Evolutionary conservation across 2,888 invertebrate genomes (phyloP).

Genomic region (Nomada fucata): DNA sequence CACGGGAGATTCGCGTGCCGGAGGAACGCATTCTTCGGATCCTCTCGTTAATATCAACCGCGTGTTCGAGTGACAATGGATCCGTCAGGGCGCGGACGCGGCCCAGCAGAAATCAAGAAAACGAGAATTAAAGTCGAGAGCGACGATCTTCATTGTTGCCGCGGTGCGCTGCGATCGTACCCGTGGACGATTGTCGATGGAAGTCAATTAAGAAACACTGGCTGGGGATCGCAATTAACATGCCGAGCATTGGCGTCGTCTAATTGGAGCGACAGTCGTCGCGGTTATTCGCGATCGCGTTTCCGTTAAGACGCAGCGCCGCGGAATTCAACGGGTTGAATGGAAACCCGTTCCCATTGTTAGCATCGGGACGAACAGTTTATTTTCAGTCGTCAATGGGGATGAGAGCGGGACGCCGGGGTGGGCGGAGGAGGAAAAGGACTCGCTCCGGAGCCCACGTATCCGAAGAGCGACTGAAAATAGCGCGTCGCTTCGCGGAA

Average conservation of each 20-base stretch:
- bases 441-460: slow-evolving; percentile 62
- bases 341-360: slow-evolving; percentile 51
- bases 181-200: slow-evolving; percentile 35
- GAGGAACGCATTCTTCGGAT: slow-evolving; percentile 7
- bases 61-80: slow-evolving; percentile 18
- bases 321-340: slow-evolving; percentile 27
- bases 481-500: slow-evolving; percentile 66
- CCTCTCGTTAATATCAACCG: slow-evolving; percentile 18
- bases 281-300: not conserved
- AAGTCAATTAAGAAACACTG: slow-evolving; percentile 39
- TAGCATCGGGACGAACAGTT: slow-evolving; percentile 51
- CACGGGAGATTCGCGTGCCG: not conserved
- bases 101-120: slow-evolving; percentile 1
- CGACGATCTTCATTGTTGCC: not conserved
- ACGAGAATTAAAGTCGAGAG: slow-evolving; percentile 16
- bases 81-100: too few relatives aligned
- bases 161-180: not conserved
- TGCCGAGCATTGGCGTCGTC: slow-evolving; percentile 10
- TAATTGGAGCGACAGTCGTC: slow-evolving; percentile 32
- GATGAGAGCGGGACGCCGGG: slow-evolving; percentile 12
- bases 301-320: slow-evolving; percentile 2
- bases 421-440: slow-evolving; percentile 44
- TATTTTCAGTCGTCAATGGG: slow-evolving; percentile 66
- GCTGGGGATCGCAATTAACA: slow-evolving; percentile 30
- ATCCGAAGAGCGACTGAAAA: slow-evolving; percentile 63